Percentiles rank a stretch among this genome's conserved stretches.
phyloP scores from a whole-genome alignment of 2,888 invertebrate genomes.

The Habrosyne pyritoides region DNA sequence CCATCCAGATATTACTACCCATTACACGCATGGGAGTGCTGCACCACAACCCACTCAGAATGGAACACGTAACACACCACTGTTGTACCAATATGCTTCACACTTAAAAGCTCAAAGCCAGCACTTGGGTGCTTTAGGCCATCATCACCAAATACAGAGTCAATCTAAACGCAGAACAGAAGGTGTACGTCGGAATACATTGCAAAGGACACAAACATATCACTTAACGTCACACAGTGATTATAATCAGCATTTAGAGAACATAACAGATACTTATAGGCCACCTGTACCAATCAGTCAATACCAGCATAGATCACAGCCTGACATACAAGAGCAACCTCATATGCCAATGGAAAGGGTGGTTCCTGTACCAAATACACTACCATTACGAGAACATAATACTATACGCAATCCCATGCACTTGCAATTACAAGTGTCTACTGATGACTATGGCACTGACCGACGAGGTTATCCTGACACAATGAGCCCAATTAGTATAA shows the following conservation, averaged over 20 bases:
- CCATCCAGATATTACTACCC: constrained; percentile 77
- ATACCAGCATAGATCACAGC: constrained; percentile 73
- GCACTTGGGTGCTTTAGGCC: constrained; percentile 66
- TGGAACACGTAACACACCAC: constrained; percentile 65
- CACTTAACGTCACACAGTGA: constrained; percentile 80
- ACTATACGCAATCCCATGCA: constrained; percentile 65
- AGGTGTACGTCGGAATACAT: constrained; percentile 66
- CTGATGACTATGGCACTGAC: constrained; percentile 68
- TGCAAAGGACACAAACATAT: constrained; percentile 79
- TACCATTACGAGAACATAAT: constrained; percentile 72
- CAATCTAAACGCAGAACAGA: constrained; percentile 67
- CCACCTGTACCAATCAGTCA: constrained; percentile 46
- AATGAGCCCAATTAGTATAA: constrained; percentile 72
- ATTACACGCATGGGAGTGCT: constrained; percentile 62
- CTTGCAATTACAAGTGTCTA: constrained; percentile 72
- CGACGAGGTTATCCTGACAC: constrained; percentile 62
- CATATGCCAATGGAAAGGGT: constrained; percentile 64
- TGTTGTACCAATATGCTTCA: constrained; percentile 79
- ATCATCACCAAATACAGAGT: constrained; percentile 65
- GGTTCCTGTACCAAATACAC: constrained; percentile 65
- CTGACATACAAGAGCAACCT: constrained; percentile 69
- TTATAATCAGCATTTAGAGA: constrained; percentile 75
- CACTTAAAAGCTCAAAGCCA: constrained; percentile 77
- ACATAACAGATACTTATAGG: constrained; percentile 63
- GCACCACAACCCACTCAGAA: constrained; percentile 58